Conservation (phyloP, 1,140 invertebrate species). For the Eubasilissa regina region DNA sequence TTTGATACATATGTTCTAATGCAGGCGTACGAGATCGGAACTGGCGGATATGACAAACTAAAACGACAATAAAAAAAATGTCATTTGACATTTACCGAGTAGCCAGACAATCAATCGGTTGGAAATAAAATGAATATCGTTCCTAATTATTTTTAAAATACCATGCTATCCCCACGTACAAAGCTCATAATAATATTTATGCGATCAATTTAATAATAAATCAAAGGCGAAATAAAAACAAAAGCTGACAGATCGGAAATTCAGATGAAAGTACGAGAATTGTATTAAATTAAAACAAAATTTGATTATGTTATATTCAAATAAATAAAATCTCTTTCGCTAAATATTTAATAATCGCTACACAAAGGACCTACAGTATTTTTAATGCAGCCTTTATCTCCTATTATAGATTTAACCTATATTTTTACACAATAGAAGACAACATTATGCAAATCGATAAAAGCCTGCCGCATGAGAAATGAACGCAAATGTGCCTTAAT, state of each 20-base stretch:
- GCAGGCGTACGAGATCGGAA: not conserved
- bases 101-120: constrained; percentile 5
- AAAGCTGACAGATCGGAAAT: constrained; percentile 19
- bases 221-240: constrained; percentile 38
- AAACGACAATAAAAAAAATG: constrained; percentile 36
- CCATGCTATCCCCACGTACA: not conserved
- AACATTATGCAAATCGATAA: constrained; percentile 51
- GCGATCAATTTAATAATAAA: not conserved
- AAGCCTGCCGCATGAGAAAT: constrained; percentile 24
- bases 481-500: not conserved
- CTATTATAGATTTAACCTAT: constrained; percentile 43
- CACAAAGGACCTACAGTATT: not conserved
- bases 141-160: not conserved
- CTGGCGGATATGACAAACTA: constrained; percentile 27
- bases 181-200: not conserved
- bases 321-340: too few relatives aligned
- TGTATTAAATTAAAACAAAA: too few relatives aligned
- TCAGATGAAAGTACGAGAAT: too few relatives aligned
- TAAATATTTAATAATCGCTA: too few relatives aligned
- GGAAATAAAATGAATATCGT: constrained; percentile 29
- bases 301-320: too few relatives aligned
- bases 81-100: constrained; percentile 31
- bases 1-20: constrained; percentile 31
- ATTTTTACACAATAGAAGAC: constrained; percentile 44
- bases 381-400: constrained; percentile 8